Percentiles rank a stretch among this genome's conserved stretches.
phyloP scores from a whole-genome alignment of 2,888 invertebrate species.

The Neoascia interrupta region DNA sequence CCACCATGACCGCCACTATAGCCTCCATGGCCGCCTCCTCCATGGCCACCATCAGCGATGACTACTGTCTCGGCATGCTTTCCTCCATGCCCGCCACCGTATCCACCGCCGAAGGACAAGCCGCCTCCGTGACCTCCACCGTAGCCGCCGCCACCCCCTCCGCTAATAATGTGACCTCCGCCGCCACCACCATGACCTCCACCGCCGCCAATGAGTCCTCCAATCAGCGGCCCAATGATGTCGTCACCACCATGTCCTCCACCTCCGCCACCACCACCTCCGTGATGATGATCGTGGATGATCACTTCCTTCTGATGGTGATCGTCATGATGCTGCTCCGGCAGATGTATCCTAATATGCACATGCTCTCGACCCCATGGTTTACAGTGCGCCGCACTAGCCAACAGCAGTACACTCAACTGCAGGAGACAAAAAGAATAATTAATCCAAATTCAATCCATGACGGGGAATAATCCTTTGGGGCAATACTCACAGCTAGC shows the following conservation, averaged over 20 bases:
- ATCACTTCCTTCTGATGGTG: constrained; percentile 33
- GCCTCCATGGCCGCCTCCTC: constrained; percentile 38
- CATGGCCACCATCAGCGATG: constrained; percentile 36
- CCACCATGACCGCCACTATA: constrained; percentile 13
- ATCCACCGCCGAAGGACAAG: constrained; percentile 13
- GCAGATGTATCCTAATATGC: constrained; percentile 61
- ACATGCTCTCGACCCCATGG: constrained; percentile 61
- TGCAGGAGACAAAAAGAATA: constrained; percentile 38
- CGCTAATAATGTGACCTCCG: constrained; percentile 15
- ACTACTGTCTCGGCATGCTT: constrained; percentile 48
- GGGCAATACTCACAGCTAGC: constrained; percentile 62
- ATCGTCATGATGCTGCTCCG: constrained; percentile 30
- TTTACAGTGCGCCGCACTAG: constrained; percentile 41
- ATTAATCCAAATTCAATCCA: neutral
- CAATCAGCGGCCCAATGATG: constrained; percentile 21
- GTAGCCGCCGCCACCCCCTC: constrained; percentile 1
- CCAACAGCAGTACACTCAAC: constrained; percentile 55
- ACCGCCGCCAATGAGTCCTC: constrained; percentile 33
- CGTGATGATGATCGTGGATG: constrained; percentile 36
- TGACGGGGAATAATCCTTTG: constrained; percentile 18
- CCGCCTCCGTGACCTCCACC: constrained; percentile 8
- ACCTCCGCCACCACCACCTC: constrained; percentile 21
- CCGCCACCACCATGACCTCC: constrained; percentile 12
- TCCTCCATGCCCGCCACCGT: constrained; percentile 38
- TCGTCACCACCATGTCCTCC: constrained; percentile 37